phyloP scores from a whole-genome alignment of 1,140 invertebrate species.

The Anastatus disparis region DNA sequence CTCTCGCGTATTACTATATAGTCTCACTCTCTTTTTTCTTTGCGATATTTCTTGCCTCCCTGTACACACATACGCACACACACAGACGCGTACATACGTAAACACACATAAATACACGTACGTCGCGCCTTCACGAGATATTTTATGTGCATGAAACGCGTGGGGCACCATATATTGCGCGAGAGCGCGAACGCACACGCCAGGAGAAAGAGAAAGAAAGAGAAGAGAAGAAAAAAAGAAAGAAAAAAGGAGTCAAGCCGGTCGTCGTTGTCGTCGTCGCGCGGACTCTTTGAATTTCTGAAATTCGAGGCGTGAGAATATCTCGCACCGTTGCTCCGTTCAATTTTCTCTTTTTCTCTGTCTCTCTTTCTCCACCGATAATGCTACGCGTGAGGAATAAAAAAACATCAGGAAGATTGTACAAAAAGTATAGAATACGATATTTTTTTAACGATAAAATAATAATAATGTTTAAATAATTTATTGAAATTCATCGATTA shows the following conservation, averaged over 20 bases:
- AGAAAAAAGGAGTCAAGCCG: conserved; percentile 40
- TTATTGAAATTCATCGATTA: not conserved
- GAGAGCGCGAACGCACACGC: not conserved
- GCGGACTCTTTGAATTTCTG: conserved; percentile 49
- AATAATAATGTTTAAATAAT: no score
- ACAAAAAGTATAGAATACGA: no score
- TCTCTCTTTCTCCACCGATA: conserved; percentile 28
- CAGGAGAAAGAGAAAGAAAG: not conserved
- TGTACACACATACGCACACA: conserved; percentile 45
- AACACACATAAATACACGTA: not conserved
- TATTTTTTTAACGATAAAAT: no score
- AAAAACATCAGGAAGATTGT: no score
- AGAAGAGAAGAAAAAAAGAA: conserved; percentile 16
- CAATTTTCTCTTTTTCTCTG: no score
- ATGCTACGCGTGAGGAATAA: conserved; percentile 17
- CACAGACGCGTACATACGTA: conserved; percentile 17
- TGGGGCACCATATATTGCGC: conserved; percentile 39
- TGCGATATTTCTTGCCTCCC: conserved; percentile 14
- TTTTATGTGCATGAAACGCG: conserved; percentile 41
- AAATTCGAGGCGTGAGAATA: conserved; percentile 52
- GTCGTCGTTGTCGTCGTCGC: conserved; percentile 38
- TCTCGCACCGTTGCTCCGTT: conserved; percentile 24
- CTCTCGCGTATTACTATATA: no score
- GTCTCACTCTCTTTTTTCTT: not conserved
- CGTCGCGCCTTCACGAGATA: conserved; percentile 28